Percentiles rank a stretch among this genome's conserved stretches.
phyloP scores from a whole-genome alignment of 2,113 vertebrate genomes.

The Isurus oxyrinchus region DNA sequence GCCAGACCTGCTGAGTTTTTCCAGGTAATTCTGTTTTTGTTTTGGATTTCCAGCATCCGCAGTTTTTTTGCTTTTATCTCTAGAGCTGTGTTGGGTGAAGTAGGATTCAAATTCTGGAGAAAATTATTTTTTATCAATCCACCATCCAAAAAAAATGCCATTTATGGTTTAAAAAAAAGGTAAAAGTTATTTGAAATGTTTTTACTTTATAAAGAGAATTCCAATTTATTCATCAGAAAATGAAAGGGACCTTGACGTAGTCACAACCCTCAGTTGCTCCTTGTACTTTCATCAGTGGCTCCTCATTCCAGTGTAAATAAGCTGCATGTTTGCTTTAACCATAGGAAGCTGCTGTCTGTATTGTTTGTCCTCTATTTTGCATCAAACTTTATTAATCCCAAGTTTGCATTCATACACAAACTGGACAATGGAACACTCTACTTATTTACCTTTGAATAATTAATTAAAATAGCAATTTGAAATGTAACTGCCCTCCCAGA shows the following conservation, averaged over 20 bases:
- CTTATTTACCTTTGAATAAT: background rate
- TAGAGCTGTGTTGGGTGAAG: no score
- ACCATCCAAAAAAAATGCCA: no score
- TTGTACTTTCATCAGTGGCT: background rate
- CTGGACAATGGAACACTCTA: no score
- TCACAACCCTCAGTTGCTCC: background rate
- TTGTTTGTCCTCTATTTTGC: background rate
- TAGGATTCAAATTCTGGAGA: background rate
- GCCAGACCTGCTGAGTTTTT: no score
- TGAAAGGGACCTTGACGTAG: background rate
- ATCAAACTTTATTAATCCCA: no score
- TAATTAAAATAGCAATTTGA: background rate
- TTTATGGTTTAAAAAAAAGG: no score
- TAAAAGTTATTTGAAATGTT: background rate
- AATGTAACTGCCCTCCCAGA: background rate
- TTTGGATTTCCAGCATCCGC: no score
- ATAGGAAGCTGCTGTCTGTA: background rate
- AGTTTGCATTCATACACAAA: background rate
- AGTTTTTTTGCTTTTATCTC: no score
- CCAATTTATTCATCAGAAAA: background rate
- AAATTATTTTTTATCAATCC: background rate
- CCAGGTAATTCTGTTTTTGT: no score
- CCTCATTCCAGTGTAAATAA: background rate
- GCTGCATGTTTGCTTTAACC: background rate
- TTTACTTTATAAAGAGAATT: background rate